Evolutionary conservation across 2,113 vertebrate genomes (phyloP), one percentile per base, ranked within the genome.

Genomic region (Osmerus eperlanus): DNA sequence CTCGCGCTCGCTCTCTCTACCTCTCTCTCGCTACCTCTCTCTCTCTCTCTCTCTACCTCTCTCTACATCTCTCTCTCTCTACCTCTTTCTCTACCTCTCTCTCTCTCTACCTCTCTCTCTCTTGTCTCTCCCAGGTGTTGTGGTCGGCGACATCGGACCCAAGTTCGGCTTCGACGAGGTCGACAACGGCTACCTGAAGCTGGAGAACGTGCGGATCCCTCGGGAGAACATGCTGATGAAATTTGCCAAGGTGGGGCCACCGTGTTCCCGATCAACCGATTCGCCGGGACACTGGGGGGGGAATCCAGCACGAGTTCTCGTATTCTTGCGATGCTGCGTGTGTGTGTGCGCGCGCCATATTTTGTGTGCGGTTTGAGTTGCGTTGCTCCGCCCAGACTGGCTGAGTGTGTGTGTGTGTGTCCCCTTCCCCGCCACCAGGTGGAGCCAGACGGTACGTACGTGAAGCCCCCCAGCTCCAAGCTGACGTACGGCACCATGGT

Each of bases 141-240:
- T 94, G 0, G 93, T 99, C 25, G 97, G 97, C 7, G 97, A 99
- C 75, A 99, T 99, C 0, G 97, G 97, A 4, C 97, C 97, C 12
- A 99, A 99, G 71, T 99, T 99, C 83, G 97, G 97, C 82, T 98
- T 94, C 47, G 93, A 93, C 78, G 96, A 99, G 77, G 95, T 97
- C 70, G 97, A 99, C 81, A 99, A 99, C 0, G 97, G 97, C 60
- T 99, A 91, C 82, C 88, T 99, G 87, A 98, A 98, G 88, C 89
- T 99, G 84, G 95, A 98, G 83, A 95, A 96, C 6, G 93, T 94
- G n/a, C 92, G 96, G 47, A 95, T 99, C 65, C 97, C 97, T 51
- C 93, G 96, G 16, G 95, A 96, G 1, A 98, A 99, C 86, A 99
- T 99, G 97, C 90, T 98, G 74, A 99, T 99, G 97, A 99, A 98